phyloP scores from a whole-genome alignment of 2,888 invertebrate genomes.

The Timema podura region DNA sequence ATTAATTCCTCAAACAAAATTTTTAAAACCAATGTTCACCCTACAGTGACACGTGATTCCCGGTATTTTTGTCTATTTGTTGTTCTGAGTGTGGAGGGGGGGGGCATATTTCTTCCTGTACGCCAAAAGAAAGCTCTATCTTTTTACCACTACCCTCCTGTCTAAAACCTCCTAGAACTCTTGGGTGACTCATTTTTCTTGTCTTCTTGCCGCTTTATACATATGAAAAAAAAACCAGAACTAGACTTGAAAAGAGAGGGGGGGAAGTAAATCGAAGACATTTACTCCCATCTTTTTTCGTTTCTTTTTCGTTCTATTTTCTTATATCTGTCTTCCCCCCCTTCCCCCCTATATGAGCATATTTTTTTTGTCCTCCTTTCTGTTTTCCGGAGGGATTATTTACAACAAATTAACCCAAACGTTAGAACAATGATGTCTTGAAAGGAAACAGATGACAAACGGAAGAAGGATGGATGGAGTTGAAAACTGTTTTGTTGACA shows the following conservation, averaged over 20 bases:
- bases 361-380: constrained; percentile 14
- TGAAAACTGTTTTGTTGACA: too few species aligned
- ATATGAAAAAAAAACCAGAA: background rate
- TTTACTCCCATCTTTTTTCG: constrained; percentile 9
- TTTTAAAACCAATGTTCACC: too few species aligned
- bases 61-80: too few species aligned
- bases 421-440: constrained; percentile 8
- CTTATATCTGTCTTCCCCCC: background rate
- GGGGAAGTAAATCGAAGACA: constrained; percentile 7
- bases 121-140: too few species aligned
- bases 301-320: background rate
- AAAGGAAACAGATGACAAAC: too few species aligned
- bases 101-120: too few species aligned
- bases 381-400: constrained; percentile 20
- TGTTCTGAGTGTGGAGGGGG: too few species aligned
- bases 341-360: background rate
- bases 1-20: too few species aligned
- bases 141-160: too few species aligned
- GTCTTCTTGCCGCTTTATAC: constrained; percentile 9
- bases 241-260: constrained; percentile 4
- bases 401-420: constrained; percentile 26
- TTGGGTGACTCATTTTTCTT: constrained; percentile 15
- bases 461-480: too few species aligned
- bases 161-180: background rate
- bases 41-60: too few species aligned